Evolutionary conservation across 2,888 invertebrate genomes (phyloP).

Genomic region (Aphidius colemani): DNA sequence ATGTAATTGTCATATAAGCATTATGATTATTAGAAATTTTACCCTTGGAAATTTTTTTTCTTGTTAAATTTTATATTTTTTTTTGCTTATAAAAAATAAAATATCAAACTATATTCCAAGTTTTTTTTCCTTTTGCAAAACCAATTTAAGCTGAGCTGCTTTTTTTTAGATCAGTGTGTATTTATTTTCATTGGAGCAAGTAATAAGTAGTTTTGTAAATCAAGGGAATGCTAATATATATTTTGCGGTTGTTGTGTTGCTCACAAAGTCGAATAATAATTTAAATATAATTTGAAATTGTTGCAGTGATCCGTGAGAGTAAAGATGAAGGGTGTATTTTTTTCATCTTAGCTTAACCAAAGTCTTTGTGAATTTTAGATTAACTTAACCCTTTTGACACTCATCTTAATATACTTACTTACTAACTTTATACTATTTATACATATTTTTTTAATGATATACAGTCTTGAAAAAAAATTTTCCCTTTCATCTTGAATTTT

Average conservation of each 20-base stretch:
- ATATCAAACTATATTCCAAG: too few species aligned
- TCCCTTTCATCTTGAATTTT: too few species aligned
- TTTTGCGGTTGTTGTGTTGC: constrained; percentile 6
- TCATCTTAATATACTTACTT: constrained; percentile 18
- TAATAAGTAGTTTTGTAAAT: constrained; percentile 11
- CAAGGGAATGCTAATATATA: background rate
- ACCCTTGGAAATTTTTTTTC: constrained; percentile 7
- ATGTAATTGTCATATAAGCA: constrained; percentile 36
- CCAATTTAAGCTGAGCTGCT: too few species aligned
- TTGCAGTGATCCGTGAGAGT: constrained; percentile 29
- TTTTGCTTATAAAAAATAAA: too few species aligned
- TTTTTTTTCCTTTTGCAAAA: too few species aligned
- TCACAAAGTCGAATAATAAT: constrained; percentile 33
- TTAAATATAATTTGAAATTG: constrained; percentile 35
- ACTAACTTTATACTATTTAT: constrained; percentile 12
- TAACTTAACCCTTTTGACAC: constrained; percentile 38
- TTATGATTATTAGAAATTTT: constrained; percentile 32
- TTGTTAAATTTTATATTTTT: background rate
- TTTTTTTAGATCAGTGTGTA: background rate
- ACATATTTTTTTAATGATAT: constrained; percentile 15
- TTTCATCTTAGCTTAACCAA: constrained; percentile 18
- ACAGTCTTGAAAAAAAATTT: too few species aligned
- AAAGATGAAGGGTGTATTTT: constrained; percentile 16
- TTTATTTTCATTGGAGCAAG: constrained; percentile 9
- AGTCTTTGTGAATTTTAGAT: constrained; percentile 25